These are phyloP conservation scores for Chrysolina americana DNA, from an alignment of 2,888 invertebrate species.

Conservation along the genomic window DNA sequence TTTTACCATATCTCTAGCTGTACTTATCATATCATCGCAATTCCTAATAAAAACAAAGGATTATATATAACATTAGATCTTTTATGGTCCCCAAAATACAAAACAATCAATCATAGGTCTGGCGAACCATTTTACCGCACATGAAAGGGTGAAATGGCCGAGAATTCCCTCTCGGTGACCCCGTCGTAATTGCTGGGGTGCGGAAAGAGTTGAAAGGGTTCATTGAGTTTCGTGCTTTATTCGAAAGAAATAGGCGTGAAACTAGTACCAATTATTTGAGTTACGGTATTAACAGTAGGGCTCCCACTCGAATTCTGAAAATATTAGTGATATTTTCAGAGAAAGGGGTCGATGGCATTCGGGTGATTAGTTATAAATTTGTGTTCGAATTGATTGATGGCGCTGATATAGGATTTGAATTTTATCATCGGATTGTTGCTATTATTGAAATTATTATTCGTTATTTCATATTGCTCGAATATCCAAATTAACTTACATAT, in stretches of 20 bases:
- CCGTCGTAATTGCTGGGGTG: conserved; percentile 45
- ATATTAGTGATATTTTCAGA: conserved; percentile 31
- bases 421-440: no score
- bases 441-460: no score
- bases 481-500: no score
- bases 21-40: background rate
- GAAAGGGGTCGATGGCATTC: conserved; percentile 15
- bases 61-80: no score
- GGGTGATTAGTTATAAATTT: background rate
- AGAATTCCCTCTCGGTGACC: conserved; percentile 28
- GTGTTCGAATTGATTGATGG: background rate
- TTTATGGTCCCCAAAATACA: background rate
- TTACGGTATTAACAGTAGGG: conserved; percentile 35
- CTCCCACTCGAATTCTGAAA: conserved; percentile 30
- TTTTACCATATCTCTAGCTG: no score
- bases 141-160: conserved; percentile 46
- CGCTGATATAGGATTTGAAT: background rate
- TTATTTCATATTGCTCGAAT: no score
- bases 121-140: conserved; percentile 42
- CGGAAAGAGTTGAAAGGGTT: conserved; percentile 51
- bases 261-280: conserved; percentile 46
- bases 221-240: conserved; percentile 37
- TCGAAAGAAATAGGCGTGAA: conserved; percentile 46
- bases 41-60: background rate
- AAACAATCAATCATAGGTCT: conserved; percentile 9